Base-by-base conservation (phyloP, 2,888 invertebrate genomes). In the Zhuqinia jingwanae region DNA sequence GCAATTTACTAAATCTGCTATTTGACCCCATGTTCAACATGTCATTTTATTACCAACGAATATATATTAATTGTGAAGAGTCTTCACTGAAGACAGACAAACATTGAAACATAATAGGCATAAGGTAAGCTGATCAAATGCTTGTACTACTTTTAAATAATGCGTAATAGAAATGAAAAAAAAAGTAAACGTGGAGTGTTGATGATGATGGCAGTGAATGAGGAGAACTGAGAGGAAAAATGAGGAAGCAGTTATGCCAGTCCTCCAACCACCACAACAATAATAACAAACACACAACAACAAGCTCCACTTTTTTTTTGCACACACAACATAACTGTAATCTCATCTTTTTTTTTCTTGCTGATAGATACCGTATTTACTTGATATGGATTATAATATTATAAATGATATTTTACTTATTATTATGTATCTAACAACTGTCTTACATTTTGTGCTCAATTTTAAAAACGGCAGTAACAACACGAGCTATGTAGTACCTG, bases 221-320 rank as follows among this genome's bases (percentile, higher is more conserved):
- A 56, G 45, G 77, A 78, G 68, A 84, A 68, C 63, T 53, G 68
- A 84, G 75, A 42, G 56, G 68, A 84, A 84, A 83, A 84, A 84
- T 85, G 70, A 85, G 85, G 84, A 84, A 84, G 84, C 77, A 56
- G 84, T 83, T 84, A 84, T 70, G 68, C 70, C 78, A 77, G 68
- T 70, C 76, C 45, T 58, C 58, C 36, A 6, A 36, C 36, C 36
- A 36, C 8, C 45, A 10, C 53, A 17, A 42, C 53, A 53, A 10
- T 45, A 68, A 42, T 68, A n/a, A 45, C 45, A 22, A 11, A 17
- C 22, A 45, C 42, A 65, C 2, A 13, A n/a, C 15, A 50, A 2
- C n/a, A 20, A 68, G 45, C 68, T 45, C 45, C 20, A 30, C 42
- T 76, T 76, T 36, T 76, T 76, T 36, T 68, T n/a, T 45, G 58